Conservation (phyloP, 2,888 invertebrate genomes). For the Cryptus armator region DNA sequence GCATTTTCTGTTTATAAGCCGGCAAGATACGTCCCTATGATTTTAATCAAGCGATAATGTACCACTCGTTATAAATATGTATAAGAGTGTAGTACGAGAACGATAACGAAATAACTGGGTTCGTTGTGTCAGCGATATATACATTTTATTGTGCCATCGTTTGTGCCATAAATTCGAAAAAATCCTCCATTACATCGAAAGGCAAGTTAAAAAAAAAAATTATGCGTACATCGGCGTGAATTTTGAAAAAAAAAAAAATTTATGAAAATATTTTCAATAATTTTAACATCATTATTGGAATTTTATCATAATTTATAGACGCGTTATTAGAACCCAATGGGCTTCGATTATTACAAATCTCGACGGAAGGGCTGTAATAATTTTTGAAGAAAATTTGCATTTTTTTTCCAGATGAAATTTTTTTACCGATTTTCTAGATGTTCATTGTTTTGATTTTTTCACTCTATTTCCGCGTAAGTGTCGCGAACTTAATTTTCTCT, state of each 20-base stretch:
- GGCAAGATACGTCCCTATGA: constrained; percentile 9
- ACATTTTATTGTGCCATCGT: constrained; percentile 27
- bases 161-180: constrained; percentile 37
- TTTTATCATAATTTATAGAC: too few species aligned
- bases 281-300: too few species aligned
- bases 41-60: not conserved
- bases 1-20: not conserved
- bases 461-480: too few species aligned
- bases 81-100: constrained; percentile 25
- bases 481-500: too few species aligned
- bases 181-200: not conserved
- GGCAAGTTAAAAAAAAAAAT: not conserved
- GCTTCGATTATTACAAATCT: too few species aligned
- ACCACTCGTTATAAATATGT: constrained; percentile 52
- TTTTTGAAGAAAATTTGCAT: too few species aligned
- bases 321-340: too few species aligned
- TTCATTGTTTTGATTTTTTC: too few species aligned
- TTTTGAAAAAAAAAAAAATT: not conserved
- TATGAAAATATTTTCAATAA: too few species aligned
- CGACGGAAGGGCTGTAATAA: too few species aligned
- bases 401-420: too few species aligned
- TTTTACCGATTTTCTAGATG: too few species aligned
- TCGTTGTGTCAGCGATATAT: constrained; percentile 50
- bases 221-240: not conserved
- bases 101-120: constrained; percentile 58